phyloP scores from a whole-genome alignment of 2,113 vertebrate species.

The Myodes glareolus region DNA sequence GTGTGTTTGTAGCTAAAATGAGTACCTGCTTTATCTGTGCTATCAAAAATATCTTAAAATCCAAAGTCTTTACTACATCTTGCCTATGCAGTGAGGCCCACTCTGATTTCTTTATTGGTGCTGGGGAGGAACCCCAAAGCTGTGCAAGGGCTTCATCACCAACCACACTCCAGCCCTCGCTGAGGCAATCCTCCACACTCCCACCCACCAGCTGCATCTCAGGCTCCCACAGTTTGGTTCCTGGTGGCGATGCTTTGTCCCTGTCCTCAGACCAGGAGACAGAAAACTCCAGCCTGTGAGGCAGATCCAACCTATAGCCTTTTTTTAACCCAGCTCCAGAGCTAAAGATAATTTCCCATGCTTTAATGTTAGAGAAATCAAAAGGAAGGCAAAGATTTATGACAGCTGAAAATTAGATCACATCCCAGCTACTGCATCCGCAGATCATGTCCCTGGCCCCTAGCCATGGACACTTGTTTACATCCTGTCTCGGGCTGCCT shows the following conservation, averaged over 20 bases:
- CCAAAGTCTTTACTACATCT: neutral
- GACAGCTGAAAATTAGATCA: neutral
- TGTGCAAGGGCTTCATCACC: neutral
- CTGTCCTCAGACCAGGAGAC: neutral
- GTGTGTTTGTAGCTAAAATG: neutral
- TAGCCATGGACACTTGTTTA: neutral
- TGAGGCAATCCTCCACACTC: neutral
- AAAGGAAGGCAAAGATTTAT: conserved; percentile 20
- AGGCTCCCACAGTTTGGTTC: neutral
- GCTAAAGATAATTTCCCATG: neutral
- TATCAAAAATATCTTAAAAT: neutral
- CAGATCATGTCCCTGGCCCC: neutral
- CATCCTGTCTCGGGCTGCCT: neutral
- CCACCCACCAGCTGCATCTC: neutral
- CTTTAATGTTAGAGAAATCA: conserved; percentile 34
- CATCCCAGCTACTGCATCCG: neutral
- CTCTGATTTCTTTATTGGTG: neutral
- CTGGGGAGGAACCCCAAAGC: neutral
- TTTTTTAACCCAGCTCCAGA: neutral
- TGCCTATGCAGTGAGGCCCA: neutral
- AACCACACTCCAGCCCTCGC: neutral
- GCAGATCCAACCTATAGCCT: neutral
- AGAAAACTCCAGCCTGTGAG: neutral
- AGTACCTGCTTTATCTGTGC: neutral
- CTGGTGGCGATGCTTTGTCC: too few relatives aligned